These are phyloP conservation scores for Saccostrea glomerata DNA, from an alignment of 1,140 invertebrate species.

Conservation along the genomic window DNA sequence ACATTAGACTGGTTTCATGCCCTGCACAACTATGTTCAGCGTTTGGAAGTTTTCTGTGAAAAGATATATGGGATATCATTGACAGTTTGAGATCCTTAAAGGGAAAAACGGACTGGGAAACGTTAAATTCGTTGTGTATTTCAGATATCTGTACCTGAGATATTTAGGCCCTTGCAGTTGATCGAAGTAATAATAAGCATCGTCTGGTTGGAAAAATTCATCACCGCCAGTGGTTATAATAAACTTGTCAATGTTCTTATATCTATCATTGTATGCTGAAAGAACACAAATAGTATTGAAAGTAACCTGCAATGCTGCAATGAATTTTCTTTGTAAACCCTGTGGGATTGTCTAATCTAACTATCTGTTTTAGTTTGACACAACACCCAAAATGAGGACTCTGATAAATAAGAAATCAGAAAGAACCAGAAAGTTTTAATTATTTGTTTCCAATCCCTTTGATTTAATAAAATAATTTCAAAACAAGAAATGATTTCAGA, in stretches of 20 bases:
- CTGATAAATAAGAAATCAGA: not conserved
- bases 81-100: not conserved
- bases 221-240: slow-evolving; percentile 73
- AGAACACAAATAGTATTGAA: not conserved
- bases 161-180: slow-evolving; percentile 68
- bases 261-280: slow-evolving; percentile 72
- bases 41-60: slow-evolving; percentile 68
- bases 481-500: too few species aligned
- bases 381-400: not conserved
- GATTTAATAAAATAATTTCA: too few species aligned
- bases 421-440: too few species aligned
- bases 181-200: slow-evolving; percentile 73
- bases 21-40: slow-evolving; percentile 73
- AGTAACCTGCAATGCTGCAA: not conserved
- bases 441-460: too few species aligned
- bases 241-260: slow-evolving; percentile 68
- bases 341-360: not conserved
- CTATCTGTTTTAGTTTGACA: too few species aligned
- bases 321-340: not conserved
- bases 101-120: not conserved
- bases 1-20: slow-evolving; percentile 69
- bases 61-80: not conserved
- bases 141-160: slow-evolving; percentile 52
- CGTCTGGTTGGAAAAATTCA: slow-evolving; percentile 76
- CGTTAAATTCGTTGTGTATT: not conserved